Evolutionary conservation across 2,797 vertebrate species (phyloP), one percentile per base, ranked within the genome.

Genomic region (Chrysolophus pictus): DNA sequence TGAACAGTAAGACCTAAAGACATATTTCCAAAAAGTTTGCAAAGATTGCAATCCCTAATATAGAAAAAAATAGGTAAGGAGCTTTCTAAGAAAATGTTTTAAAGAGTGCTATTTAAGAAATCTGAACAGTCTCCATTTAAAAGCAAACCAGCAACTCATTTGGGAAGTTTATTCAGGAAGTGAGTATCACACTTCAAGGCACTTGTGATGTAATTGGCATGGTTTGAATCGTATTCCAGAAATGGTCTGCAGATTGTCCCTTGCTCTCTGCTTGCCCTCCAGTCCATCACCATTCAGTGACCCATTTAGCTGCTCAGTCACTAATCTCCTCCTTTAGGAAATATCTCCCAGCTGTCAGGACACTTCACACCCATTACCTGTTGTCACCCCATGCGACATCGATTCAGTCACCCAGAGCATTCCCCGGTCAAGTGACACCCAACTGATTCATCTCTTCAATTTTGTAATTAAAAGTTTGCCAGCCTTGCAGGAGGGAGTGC

Each of bases 391-490:
- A 60, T 73, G 37, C 74, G 84, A 83, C 86, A 73, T 7, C 44
- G 46, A 41, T 90, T 92, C 75, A 88, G 76, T 92, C 73, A 96
- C 85, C 53, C 64, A 79, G 71, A 76, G 84, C 29, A 17, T 58
- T 84, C 88, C 59, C 47, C 49, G 60, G 80, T 74, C 80, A 28
- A 88, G 19, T 67, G 80, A 82, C 85, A 91, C 64, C 41, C 80
- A 74, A 77, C 58, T 88, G 88, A 95, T 74, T 95, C 71, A 94
- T 42, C 83, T 73, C 86, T 59, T 51, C 78, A 5, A 1, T 5
- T 63, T 3, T 60, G 65, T 80, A 94, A 94, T 90, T 93, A 94
- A 47, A 93, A 74, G 75, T 56, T 81, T 87, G 47, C 56, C 60
- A 35, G 2, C 15, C 23, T 28, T 65, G 33, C 37, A 67, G 49